Base-by-base conservation (phyloP, 2,888 invertebrate genomes). In the Hyposoter didymator region DNA sequence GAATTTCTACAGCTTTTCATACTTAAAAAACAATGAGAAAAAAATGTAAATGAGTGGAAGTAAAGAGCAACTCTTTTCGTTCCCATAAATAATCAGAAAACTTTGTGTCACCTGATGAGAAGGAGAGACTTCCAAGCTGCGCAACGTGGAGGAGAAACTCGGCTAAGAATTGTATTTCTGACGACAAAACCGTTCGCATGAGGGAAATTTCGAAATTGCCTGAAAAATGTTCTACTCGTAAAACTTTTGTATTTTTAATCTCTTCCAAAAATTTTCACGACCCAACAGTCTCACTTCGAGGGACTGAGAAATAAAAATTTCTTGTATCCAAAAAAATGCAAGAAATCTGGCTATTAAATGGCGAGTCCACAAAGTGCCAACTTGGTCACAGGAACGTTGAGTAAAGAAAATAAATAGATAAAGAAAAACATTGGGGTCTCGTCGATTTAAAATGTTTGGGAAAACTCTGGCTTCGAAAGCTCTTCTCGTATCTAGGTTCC, bases 331-430 rank as follows among this genome's bases (percentile, higher is more conserved):
- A 5, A 14, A 14, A 59, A 28, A 59, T 28, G 12, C 1, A 28
- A 14, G 10, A 59, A 28, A 28, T 28, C 28, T 28, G 12, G 1
- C 14, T 19, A 59, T 28, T 0, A 28, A 28, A 59, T 14, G 55
- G n/a, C 10, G 14, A 28, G 28, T 47, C 14, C 47, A 17, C 67
- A 47, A 47, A 69, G 69, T 69, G 69, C 7, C 6, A 22, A 49
- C 47, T n/a, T 17, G 17, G 19, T 28, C 17, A 17, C 19, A 19
- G 8, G 17, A 66, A 19, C 4, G 45, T 28, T 14, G 49, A 45
- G 19, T 49, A 32, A n/a, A n/a, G 32, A 62, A 70, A 73, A 73
- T 22, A 39, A 59, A 22, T 73, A 32, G 39, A 73, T 73, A 73
- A 73, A 70, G n/a, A n/a, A 66, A 70, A 70, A 70, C 49, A 49